These are phyloP conservation scores for Merluccius polli DNA, from an alignment of 2,797 vertebrate genomes.

Conservation along the genomic window DNA sequence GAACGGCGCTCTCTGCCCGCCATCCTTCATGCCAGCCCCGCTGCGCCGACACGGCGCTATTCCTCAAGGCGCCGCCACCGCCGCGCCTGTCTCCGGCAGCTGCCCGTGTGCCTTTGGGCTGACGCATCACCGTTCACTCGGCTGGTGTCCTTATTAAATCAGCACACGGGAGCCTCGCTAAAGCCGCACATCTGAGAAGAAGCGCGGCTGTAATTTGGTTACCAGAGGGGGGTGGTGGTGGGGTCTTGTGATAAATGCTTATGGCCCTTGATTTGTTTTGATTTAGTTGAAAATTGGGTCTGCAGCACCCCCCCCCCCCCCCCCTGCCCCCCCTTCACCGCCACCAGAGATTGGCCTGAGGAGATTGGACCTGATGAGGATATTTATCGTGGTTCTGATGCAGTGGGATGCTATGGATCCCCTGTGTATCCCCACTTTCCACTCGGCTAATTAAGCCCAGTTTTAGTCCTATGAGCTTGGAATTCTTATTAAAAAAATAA, in stretches of 20 bases:
- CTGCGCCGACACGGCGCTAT: constrained; percentile 14
- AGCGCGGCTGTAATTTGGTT: constrained; percentile 26
- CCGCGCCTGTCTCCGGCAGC: constrained; percentile 20
- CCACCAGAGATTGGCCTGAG: not conserved
- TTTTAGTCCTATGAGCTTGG: constrained; percentile 22
- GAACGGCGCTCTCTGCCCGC: constrained; percentile 13
- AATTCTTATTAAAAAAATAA: constrained; percentile 17
- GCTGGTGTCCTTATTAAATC: constrained; percentile 38
- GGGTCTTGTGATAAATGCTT: constrained; percentile 33
- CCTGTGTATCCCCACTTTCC: constrained; percentile 24
- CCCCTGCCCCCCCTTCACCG: not conserved
- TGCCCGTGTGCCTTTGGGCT: constrained; percentile 28
- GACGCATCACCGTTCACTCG: constrained; percentile 24
- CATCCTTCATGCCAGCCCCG: constrained; percentile 43
- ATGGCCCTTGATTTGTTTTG: constrained; percentile 33
- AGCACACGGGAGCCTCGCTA: constrained; percentile 14
- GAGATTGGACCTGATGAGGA: constrained; percentile 14
- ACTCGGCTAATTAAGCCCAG: constrained; percentile 32
- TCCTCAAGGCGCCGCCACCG: constrained; percentile 22
- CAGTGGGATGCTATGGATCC: constrained; percentile 25
- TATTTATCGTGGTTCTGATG: constrained; percentile 27
- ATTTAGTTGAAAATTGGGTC: constrained; percentile 31
- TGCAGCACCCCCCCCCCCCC: not conserved
- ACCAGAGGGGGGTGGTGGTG: not conserved
- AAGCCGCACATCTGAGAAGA: constrained; percentile 9